Base-by-base conservation (phyloP, 23 tunicate species). In the Corella eumyota region DNA sequence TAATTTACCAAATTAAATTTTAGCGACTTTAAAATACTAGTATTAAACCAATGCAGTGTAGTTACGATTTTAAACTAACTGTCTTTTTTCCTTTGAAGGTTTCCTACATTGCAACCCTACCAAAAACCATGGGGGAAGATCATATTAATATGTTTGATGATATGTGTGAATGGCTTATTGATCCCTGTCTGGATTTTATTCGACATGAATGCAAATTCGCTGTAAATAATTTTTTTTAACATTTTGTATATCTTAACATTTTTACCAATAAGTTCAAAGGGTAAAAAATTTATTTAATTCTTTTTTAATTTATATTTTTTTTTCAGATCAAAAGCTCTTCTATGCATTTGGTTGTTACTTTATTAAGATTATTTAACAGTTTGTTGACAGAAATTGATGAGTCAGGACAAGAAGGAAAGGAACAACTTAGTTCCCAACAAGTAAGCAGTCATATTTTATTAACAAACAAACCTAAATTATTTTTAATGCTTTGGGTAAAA, bases 31-130 rank as follows among this genome's bases (percentile, higher is more conserved):
- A 44, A 44, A 44, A 44, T 44, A 17, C 13, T 13, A n/a, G n/a
- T n/a, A n/a, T n/a, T n/a, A n/a, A n/a, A n/a, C n/a, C n/a, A n/a
- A n/a, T n/a, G n/a, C n/a, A n/a, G n/a, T n/a, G n/a, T n/a, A n/a
- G n/a, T n/a, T n/a, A n/a, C 48, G 11, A 9, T 9, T 40, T 40
- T 40, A 15, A 40, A 40, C 11, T 40, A 9, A 9, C 11, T 15
- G 15, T 40, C 15, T 40, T 9, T 9, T 9, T 40, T 61, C 17
- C 15, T 5, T 48, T 59, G 7, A 62, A 85, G 95, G 53, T 45
- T 20, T 86, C 95, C 15, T 86, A 86, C 95, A 90, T 90, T 82
- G 66, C 60, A 50, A 90, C 97, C 6, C 52, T 90, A 4, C 97
- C 97, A 3, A 69, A 62, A 20, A 62, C 78, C 13, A 57, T 90